Evolutionary conservation across 2,113 vertebrate species (phyloP), one percentile per base, ranked within the genome.

Genomic region (Ovibos moschatus): DNA sequence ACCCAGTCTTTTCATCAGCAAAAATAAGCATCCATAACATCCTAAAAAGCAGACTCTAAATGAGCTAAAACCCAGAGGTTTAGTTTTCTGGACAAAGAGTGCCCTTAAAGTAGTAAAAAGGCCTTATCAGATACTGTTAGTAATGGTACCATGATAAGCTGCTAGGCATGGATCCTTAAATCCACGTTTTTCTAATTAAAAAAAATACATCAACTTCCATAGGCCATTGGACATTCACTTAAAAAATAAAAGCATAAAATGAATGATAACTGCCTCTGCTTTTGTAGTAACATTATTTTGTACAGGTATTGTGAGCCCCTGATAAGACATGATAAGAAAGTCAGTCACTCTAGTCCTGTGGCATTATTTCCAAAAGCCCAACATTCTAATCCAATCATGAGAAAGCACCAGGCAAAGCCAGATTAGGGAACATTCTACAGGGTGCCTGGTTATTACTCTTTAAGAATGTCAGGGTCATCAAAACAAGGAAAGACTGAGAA

Each of bases 251-350:
- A 60, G 16, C 7, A 33, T 51, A 64, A 79, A 89, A 30, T 50
- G 76, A 95, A 88, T 13, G 30, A 36, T 87, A 96, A 47, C 40
- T 86, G 0, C 81, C 88, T 93, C 28, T n/a, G 27, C 16, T 89
- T 93, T 82, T 58, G 27, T 81, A 92, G 87, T 96, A 79, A 87
- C 86, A 87, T 53, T 28, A 25, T 30, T 10, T 43, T 60, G 4
- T 19, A 57, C 13, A 12, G 21, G 2, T 62, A 28, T 28, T 19
- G 25, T 11, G 62, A 57, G 36, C 9, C 43, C 58, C 9, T 71
- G 40, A 23, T 6, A 5, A 14, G 45, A 43, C 21, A 25, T 28
- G 40, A 51, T 45, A 16, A 67, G 28, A 40, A 90, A 53, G 58
- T 3, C 1, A 60, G 76, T 3, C 1, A 1, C 3, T 27, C 57